A percentile compares a stretch with the other conserved stretches of the same genome.
Evolutionary conservation across 2,797 vertebrate genomes (phyloP).

Genomic region (Artibeus jamaicensis): DNA sequence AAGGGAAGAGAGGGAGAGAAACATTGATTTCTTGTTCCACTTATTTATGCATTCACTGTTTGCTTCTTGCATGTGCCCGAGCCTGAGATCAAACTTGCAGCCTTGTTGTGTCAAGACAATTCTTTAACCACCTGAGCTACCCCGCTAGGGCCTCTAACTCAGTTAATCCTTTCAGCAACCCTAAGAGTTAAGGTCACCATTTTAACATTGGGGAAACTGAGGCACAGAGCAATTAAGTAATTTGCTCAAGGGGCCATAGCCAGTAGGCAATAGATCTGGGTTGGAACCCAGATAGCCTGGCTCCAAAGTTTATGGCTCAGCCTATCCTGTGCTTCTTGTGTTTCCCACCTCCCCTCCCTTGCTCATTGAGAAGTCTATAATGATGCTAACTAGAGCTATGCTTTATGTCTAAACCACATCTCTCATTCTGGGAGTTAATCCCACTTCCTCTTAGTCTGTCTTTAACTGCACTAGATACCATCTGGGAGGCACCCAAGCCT

Average conservation of each 20-base stretch:
- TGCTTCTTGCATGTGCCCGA: background rate
- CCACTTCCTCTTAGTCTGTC: background rate
- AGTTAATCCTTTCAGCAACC: background rate
- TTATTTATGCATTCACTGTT: background rate
- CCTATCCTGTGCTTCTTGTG: background rate
- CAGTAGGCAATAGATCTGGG: background rate
- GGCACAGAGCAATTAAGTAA: background rate
- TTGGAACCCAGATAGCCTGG: background rate
- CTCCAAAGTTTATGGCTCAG: background rate
- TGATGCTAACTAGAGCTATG: background rate
- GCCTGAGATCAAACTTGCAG: background rate
- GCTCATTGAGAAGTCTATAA: background rate
- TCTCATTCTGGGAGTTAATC: background rate
- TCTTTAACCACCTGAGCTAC: background rate
- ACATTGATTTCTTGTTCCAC: background rate
- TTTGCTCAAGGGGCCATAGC: background rate
- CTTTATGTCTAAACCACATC: background rate
- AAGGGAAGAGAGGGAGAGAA: background rate
- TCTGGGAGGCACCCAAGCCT: background rate
- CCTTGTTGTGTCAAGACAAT: background rate
- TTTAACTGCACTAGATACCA: background rate
- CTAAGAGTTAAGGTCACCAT: background rate
- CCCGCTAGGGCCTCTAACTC: background rate
- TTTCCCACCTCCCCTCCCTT: background rate
- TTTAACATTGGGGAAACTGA: background rate